Percentiles rank a stretch among this genome's conserved stretches.
Evolutionary conservation across 2,797 vertebrate genomes (phyloP).

Genomic region (Typhlichthys subterraneus): DNA sequence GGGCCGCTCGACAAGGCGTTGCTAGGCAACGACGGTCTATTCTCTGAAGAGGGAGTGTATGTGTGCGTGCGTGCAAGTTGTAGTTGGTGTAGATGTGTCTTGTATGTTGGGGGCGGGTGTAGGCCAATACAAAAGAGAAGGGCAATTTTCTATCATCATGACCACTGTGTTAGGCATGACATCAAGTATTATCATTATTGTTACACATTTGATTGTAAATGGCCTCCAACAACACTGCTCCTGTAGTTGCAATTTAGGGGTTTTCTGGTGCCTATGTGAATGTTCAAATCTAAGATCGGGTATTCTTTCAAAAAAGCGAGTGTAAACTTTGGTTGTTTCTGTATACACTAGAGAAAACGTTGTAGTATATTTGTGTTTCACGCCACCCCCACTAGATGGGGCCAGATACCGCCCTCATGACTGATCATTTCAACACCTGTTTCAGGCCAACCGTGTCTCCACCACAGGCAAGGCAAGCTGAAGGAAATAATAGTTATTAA

Average conservation of each 20-base stretch:
- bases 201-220: background rate
- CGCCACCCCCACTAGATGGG: slow-evolving; percentile 45
- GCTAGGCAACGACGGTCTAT: slow-evolving; percentile 68
- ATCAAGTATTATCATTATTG: background rate
- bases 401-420: slow-evolving; percentile 23
- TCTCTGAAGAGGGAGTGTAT: slow-evolving; percentile 46
- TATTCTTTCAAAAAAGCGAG: background rate
- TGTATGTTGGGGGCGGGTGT: slow-evolving; percentile 1
- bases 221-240: background rate
- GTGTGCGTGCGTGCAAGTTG: slow-evolving; percentile 19
- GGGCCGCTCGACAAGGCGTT: slow-evolving; percentile 66
- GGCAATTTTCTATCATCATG: too few species aligned
- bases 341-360: background rate
- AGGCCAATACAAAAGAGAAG: too few species aligned
- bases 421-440: background rate
- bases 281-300: background rate
- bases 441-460: background rate
- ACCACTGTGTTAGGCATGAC: background rate
- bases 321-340: background rate
- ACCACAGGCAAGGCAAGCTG: background rate
- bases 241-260: background rate
- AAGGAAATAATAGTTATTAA: background rate
- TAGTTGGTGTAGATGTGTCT: slow-evolving; percentile 34
- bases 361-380: slow-evolving; percentile 9
- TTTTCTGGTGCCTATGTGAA: too few species aligned